Evolutionary conservation across 2,888 invertebrate genomes (phyloP).

Genomic region (Phyllotreta striolata): DNA sequence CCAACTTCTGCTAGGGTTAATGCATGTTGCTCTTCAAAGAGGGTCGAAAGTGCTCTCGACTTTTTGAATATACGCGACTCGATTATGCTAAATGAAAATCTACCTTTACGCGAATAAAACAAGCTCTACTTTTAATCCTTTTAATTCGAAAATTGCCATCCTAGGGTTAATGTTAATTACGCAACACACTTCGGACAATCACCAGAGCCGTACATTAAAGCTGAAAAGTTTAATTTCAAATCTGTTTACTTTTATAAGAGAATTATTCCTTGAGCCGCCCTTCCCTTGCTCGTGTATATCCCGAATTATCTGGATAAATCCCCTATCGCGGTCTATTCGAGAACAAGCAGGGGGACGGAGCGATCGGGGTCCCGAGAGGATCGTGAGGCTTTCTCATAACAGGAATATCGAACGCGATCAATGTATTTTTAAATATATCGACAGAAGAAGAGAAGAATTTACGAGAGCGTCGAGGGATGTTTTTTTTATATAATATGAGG

Average conservation of each 20-base stretch:
- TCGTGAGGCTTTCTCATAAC: slow-evolving; percentile 40
- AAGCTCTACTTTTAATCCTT: too few species aligned
- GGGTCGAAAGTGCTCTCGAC: too few species aligned
- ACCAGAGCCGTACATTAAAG: background rate
- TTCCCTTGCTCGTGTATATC: slow-evolving; percentile 22
- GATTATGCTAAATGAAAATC: too few species aligned
- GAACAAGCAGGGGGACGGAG: slow-evolving; percentile 38
- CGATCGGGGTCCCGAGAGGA: slow-evolving; percentile 44
- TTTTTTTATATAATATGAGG: slow-evolving; percentile 17
- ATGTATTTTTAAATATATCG: slow-evolving; percentile 48
- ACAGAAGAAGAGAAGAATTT: slow-evolving; percentile 41
- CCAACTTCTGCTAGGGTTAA: too few species aligned
- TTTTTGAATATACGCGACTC: too few species aligned
- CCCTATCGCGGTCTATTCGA: slow-evolving; percentile 28
- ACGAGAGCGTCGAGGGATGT: slow-evolving; percentile 12
- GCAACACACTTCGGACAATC: too few species aligned
- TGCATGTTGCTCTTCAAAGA: too few species aligned
- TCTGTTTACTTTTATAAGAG: slow-evolving; percentile 28
- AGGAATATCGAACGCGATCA: slow-evolving; percentile 48
- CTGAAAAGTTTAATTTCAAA: slow-evolving; percentile 24
- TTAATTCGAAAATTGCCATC: too few species aligned
- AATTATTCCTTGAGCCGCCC: slow-evolving; percentile 23
- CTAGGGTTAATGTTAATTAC: too few species aligned
- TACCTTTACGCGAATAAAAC: too few species aligned
- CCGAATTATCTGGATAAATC: slow-evolving; percentile 31